These are phyloP conservation scores for Podotricha telesiphe DNA, from an alignment of 2,888 invertebrate genomes.

Conservation along the genomic window DNA sequence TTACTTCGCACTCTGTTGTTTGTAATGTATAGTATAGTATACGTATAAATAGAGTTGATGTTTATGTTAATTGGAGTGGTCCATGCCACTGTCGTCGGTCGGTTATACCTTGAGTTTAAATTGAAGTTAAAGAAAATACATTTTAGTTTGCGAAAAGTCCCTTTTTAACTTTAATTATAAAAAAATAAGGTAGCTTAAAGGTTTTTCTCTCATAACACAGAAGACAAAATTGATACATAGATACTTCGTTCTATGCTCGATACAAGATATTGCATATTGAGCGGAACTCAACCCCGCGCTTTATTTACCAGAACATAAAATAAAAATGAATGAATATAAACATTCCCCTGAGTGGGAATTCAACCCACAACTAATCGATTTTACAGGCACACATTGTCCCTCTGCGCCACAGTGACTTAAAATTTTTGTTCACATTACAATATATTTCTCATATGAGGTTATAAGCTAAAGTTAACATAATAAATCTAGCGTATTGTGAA, in stretches of 20 bases:
- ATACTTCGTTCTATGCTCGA: too few species aligned
- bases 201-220: too few species aligned
- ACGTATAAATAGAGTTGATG: conserved; percentile 67
- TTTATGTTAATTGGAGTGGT: conserved; percentile 79
- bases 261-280: too few species aligned
- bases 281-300: too few species aligned
- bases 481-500: conserved; percentile 28
- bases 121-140: background rate
- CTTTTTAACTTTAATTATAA: too few species aligned
- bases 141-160: background rate
- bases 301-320: too few species aligned
- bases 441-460: conserved; percentile 20
- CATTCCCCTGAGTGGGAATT: too few species aligned
- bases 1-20: conserved; percentile 55
- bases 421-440: conserved; percentile 14
- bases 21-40: conserved; percentile 54
- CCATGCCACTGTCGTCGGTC: conserved; percentile 65
- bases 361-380: too few species aligned
- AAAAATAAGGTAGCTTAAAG: too few species aligned
- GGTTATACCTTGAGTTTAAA: background rate
- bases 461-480: conserved; percentile 24
- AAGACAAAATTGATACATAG: too few species aligned
- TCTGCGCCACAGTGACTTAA: background rate
- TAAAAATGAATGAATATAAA: too few species aligned
- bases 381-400: background rate